Conservation (phyloP, 2,797 vertebrate species). For the Holocentrus rufus region DNA sequence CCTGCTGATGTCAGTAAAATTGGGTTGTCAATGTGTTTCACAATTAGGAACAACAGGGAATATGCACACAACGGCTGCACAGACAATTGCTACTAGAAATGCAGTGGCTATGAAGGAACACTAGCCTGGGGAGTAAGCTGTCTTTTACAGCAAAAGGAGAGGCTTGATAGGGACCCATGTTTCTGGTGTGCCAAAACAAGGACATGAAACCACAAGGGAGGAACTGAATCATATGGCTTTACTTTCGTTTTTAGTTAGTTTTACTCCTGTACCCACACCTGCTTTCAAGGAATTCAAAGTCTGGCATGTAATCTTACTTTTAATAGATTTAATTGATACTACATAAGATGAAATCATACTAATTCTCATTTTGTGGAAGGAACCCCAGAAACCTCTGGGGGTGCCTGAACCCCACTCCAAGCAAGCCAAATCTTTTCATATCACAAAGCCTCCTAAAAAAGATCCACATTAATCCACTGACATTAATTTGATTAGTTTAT, state of each 20-base stretch:
- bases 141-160: background rate
- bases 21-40: background rate
- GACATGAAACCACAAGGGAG: background rate
- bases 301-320: background rate
- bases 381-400: too few species aligned
- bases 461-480: too few species aligned
- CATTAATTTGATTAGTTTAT: too few species aligned
- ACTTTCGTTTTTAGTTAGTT: background rate
- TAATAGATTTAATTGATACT: background rate
- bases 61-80: background rate
- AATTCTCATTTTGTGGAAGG: too few species aligned
- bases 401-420: too few species aligned
- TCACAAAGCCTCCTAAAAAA: too few species aligned
- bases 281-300: background rate
- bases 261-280: background rate
- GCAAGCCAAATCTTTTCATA: too few species aligned
- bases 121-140: background rate
- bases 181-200: background rate
- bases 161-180: background rate
- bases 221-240: background rate
- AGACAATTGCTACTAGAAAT: background rate
- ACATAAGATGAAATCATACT: too few species aligned
- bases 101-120: background rate
- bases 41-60: background rate
- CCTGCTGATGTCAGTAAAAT: conserved; percentile 38